Evolutionary conservation across 2,888 invertebrate species (phyloP), one percentile per base, ranked within the genome.

Genomic region (Malacosoma neustria): DNA sequence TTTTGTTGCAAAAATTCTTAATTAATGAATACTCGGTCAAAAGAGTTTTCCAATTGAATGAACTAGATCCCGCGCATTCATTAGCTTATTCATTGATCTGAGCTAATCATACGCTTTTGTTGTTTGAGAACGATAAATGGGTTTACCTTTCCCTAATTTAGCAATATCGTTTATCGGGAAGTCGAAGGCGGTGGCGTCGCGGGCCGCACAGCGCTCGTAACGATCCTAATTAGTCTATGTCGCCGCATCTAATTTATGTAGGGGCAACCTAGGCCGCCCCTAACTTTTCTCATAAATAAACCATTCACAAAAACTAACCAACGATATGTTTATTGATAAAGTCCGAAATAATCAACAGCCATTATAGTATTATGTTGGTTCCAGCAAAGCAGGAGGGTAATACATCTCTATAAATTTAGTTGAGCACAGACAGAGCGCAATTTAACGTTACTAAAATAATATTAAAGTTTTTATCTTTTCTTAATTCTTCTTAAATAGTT

Each of bases 231-330:
- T 73, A 73, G 72, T 73, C 54, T 56, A 56, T 64, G 72, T 72
- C 71, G 56, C 66, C 58, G 60, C 59, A 54, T 63, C 57, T 72
- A 69, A 73, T 72, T 73, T 72, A 72, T 71, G 65, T 62, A 46
- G 57, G 62, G 60, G 56, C 58, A 51, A 51, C 48, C 59, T 57
- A 48, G 67, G 61, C 63, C 61, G 48, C 55, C 66, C 57, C 56
- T 61, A 68, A 73, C 70, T 73, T 71, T 66, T 54, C 70, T 57
- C 69, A 68, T 73, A 71, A 72, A 71, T 70, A 71, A 62, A 58
- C 61, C 51, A 55, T 57, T 51, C 42, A 46, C 66, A 72, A 70
- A 72, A 72, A 71, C 64, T 57, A 59, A 57, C 51, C 54, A 60
- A 48, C 43, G 40, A 49, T 48, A 46, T 46, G 46, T 51, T 53